phyloP scores from a whole-genome alignment of 1,140 invertebrate genomes.

The Sycophila sp. region DNA sequence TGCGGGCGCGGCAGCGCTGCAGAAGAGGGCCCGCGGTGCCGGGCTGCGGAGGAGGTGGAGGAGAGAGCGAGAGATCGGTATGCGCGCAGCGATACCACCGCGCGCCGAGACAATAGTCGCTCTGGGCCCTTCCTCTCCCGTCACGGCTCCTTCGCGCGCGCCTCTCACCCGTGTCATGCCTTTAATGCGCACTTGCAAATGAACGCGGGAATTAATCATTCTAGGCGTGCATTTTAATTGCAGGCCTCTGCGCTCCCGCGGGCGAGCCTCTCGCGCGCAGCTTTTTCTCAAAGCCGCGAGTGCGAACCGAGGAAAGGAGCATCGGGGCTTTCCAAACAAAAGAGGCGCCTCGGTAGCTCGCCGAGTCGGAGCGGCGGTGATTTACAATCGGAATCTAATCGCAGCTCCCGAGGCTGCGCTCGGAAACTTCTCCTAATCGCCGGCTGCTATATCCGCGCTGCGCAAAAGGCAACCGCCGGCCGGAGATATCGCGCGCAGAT shows the following conservation, averaged over 20 bases:
- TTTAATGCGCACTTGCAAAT: conserved; percentile 13
- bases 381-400: conserved; percentile 23
- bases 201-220: neutral
- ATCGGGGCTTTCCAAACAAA: too few species aligned
- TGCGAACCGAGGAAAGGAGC: neutral
- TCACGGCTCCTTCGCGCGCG: neutral
- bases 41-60: neutral
- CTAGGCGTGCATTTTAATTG: neutral
- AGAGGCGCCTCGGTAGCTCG: conserved; percentile 1
- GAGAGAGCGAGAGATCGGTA: conserved; percentile 27
- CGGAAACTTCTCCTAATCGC: conserved; percentile 19
- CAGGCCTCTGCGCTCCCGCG: neutral
- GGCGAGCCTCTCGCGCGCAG: neutral
- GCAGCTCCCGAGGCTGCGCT: neutral
- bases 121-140: neutral
- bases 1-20: neutral
- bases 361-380: neutral
- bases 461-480: neutral
- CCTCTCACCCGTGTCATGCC: neutral
- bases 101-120: conserved; percentile 28
- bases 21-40: neutral
- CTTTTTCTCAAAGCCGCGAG: neutral
- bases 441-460: neutral
- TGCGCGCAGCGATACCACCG: conserved; percentile 2
- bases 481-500: conserved; percentile 6